phyloP scores from a whole-genome alignment of 1,140 invertebrate species.

The Sycophila sp. region DNA sequence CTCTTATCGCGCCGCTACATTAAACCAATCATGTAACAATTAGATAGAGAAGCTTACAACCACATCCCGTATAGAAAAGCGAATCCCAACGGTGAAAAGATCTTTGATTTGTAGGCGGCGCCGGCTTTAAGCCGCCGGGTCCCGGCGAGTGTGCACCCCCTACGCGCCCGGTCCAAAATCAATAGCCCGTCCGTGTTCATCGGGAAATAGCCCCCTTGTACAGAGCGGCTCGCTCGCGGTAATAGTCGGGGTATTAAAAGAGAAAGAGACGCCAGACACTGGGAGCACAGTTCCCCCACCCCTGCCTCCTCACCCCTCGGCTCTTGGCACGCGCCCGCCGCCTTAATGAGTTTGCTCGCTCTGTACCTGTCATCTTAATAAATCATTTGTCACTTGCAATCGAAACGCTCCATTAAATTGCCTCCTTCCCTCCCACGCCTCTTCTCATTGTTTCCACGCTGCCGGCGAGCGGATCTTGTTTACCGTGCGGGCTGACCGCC shows the following conservation, averaged over 20 bases:
- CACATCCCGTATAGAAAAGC: too few species aligned
- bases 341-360: constrained; percentile 23
- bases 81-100: too few species aligned
- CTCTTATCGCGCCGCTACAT: too few species aligned
- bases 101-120: too few species aligned
- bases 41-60: too few species aligned
- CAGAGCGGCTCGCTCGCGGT: not conserved
- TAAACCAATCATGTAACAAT: too few species aligned
- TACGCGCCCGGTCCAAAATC: not conserved
- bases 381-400: constrained; percentile 35
- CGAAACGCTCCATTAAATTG: constrained; percentile 14
- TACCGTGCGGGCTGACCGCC: too few species aligned
- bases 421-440: not conserved
- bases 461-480: not conserved
- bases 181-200: not conserved
- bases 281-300: too few species aligned
- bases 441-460: not conserved
- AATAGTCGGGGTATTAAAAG: not conserved
- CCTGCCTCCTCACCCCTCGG: not conserved
- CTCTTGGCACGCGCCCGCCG: not conserved
- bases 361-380: constrained; percentile 35
- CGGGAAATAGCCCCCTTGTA: not conserved
- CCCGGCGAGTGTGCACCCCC: too few species aligned
- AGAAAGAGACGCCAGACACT: too few species aligned
- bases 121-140: too few species aligned